Evolutionary conservation across 2,888 invertebrate genomes (phyloP), one percentile per base, ranked within the genome.

Genomic region (Peribatodes rhomboidaria): DNA sequence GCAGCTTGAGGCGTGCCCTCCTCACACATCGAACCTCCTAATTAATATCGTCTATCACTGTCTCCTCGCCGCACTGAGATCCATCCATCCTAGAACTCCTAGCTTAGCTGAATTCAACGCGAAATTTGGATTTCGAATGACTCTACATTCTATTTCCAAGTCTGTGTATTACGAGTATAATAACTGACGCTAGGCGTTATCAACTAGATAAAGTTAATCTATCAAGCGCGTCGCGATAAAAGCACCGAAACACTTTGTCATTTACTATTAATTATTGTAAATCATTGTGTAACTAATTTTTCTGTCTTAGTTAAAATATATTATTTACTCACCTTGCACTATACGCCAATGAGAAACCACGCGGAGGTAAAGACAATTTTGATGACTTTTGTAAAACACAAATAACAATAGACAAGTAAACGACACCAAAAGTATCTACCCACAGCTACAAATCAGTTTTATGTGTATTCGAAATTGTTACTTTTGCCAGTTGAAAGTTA

Each of bases 11-110:
- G 73, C 79, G 73, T 72, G 77, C 76, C 76, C 78, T 72, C 77
- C 77, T 80, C 84, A 81, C 84, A 82, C 74, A 80, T 80, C 82
- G 76, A 80, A 82, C 78, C 78, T 70, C 70, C 76, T 87, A 87
- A 87, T 87, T 85, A 86, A 84, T 83, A 81, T 71, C 70, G 75
- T 68, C 69, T 74, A 75, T 74, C 77, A 73, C 69, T 67, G 71
- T 71, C 68, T 33, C 57, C 61, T 44, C 22, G n/a, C n/a, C 8
- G 22, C 22, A 22, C 18, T 35, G 18, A 37, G 37, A 14, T 22
- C 31, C 31, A 22, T 22, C 27, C 22, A 39, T 53, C n/a, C 22
- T 7, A 49, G 39, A 11, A 10, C 31, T 6, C 22, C n/a, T 20
- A 44, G 44, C 13, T 20, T 20, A 13, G 44, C 7, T 22, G n/a